Conservation (phyloP, 53 echinoderm and acorn worm species). For the Mesocentrotus franciscanus region DNA sequence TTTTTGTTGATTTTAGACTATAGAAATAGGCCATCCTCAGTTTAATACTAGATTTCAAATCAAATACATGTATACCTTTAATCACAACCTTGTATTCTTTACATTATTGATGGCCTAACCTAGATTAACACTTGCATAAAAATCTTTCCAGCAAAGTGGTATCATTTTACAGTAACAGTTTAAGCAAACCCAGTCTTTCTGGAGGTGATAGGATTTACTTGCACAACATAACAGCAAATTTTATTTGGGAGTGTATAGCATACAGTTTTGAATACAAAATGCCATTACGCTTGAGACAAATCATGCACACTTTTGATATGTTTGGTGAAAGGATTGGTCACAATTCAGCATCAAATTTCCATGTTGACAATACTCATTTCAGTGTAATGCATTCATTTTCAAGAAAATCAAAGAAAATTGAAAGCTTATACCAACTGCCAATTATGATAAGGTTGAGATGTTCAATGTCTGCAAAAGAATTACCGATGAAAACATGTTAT, state of each 20-base stretch:
- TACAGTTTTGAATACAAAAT: background rate
- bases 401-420: background rate
- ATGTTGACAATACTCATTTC: background rate
- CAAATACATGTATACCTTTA: too few species aligned
- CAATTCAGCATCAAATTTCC: background rate
- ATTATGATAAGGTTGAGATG: background rate
- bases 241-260: background rate
- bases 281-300: background rate
- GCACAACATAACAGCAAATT: background rate
- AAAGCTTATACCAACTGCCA: too few species aligned
- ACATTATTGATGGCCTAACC: too few species aligned
- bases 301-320: background rate
- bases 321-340: background rate
- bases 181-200: background rate
- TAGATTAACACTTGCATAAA: background rate
- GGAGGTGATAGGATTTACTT: background rate
- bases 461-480: background rate
- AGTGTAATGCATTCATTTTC: background rate
- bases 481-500: too few species aligned
- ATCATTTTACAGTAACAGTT: background rate
- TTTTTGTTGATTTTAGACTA: background rate
- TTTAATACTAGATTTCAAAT: too few species aligned
- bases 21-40: too few species aligned
- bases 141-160: background rate
- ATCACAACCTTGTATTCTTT: too few species aligned